Evolutionary conservation across 2,888 invertebrate species (phyloP).

Genomic region (Acronicta leporina): DNA sequence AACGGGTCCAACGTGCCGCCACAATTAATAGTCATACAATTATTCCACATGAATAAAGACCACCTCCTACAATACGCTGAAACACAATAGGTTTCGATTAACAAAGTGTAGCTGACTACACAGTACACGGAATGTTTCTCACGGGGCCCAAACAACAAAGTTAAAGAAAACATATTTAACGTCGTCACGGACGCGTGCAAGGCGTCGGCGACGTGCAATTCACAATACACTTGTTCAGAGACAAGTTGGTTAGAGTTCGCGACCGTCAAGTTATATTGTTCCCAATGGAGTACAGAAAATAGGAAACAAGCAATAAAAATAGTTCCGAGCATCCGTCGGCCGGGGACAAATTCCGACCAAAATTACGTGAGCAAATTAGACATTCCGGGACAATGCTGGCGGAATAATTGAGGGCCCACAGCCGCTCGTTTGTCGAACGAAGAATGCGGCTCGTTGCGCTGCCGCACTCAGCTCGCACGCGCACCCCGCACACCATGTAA

Average conservation of each 20-base stretch:
- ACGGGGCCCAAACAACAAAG: constrained; percentile 65
- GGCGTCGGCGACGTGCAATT: constrained; percentile 76
- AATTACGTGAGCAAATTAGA: constrained; percentile 89
- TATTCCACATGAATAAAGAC: constrained; percentile 37
- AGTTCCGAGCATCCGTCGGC: constrained; percentile 82
- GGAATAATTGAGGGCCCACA: constrained; percentile 82
- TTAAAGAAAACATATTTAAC: constrained; percentile 70
- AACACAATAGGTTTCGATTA: constrained; percentile 58
- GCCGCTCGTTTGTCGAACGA: constrained; percentile 71
- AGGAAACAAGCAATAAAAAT: constrained; percentile 88
- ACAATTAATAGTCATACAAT: constrained; percentile 36
- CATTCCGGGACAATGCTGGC: constrained; percentile 85
- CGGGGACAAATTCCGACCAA: constrained; percentile 84
- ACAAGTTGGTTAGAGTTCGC: constrained; percentile 81
- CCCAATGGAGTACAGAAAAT: constrained; percentile 81
- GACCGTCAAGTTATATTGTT: constrained; percentile 83
- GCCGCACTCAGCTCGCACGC: constrained; percentile 44
- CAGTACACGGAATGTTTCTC: constrained; percentile 63
- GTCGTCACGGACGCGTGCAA: constrained; percentile 55
- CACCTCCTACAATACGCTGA: constrained; percentile 31
- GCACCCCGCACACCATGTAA: constrained; percentile 47
- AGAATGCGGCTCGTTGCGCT: constrained; percentile 63
- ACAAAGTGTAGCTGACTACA: constrained; percentile 45
- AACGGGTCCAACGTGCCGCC: constrained; percentile 8
- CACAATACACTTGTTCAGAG: constrained; percentile 82